Evolutionary conservation across 2,797 vertebrate species (phyloP), one percentile per base, ranked within the genome.

Genomic region (Australoheros facetus): DNA sequence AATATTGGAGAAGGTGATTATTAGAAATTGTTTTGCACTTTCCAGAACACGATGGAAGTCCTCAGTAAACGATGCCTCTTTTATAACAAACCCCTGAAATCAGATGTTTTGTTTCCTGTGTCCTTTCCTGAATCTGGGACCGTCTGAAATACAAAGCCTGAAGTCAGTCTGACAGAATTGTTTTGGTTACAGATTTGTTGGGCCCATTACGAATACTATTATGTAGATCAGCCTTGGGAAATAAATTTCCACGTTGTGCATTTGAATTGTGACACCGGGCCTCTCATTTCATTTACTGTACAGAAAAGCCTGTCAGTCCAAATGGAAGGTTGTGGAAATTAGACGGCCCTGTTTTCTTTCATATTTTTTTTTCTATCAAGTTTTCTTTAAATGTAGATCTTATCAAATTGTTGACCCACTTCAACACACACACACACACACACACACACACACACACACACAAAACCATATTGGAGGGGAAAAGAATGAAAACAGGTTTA

Each of bases 221-320:
- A 91, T 93, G 90, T 69, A 91, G 86, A 91, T 93, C 85, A 87
- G 90, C 85, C 88, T 77, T 42, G 42, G 87, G 91, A 85, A 86
- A 87, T 91, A 85, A 87, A 84, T 90, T 88, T 92, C 85, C 78
- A 87, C 64, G 8, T 87, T 80, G 78, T 82, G 89, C 79, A 45
- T 86, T 91, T 89, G 85, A 88, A 85, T 89, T 89, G 78, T 90
- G 87, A 90, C 37, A 60, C 73, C 76, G 85, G 88, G 86, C 55
- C 88, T 88, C 80, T 85, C 84, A 53, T 88, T 90, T 84, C 77
- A 85, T 85, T 89, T 88, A 79, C 75, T 77, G 54, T 59, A 85
- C 87, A 87, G 90, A 89, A 79, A 83, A 82, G 78, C 73, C 85
- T 81, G 85, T 77, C 74, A 83, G 77, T 84, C 73, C 34, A 57